Conservation (phyloP, 1,140 invertebrate genomes). For the Drosophila sp. region DNA sequence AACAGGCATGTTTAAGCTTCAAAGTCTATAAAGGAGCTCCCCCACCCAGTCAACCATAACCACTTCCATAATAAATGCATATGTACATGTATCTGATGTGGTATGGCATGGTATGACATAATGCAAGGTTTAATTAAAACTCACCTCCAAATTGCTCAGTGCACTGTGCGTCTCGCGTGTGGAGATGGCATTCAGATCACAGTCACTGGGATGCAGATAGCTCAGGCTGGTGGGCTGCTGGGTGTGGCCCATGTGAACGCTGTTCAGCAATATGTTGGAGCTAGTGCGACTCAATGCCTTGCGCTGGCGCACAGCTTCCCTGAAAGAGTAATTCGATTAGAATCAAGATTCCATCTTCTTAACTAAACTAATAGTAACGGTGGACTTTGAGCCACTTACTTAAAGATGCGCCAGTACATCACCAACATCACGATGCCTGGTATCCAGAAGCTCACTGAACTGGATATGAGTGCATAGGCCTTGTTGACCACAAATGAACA, state of each 20-base stretch:
- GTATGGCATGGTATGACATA: background rate
- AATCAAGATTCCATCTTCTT: background rate
- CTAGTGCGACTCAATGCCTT: constrained; percentile 92
- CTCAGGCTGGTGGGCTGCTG: constrained; percentile 86
- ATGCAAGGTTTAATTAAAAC: constrained; percentile 21
- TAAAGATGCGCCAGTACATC: constrained; percentile 95
- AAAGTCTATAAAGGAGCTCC: constrained; percentile 7
- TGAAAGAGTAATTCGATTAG: constrained; percentile 78
- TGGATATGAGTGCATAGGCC: constrained; percentile 94
- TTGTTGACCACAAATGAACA: constrained; percentile 95
- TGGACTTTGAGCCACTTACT: constrained; percentile 84
- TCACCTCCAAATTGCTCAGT: constrained; percentile 84
- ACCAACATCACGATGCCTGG: constrained; percentile 96
- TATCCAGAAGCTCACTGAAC: constrained; percentile 97
- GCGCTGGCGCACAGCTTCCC: constrained; percentile 94
- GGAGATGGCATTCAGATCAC: constrained; percentile 83
- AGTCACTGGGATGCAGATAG: constrained; percentile 87
- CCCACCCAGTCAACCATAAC: background rate
- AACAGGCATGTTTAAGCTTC: constrained; percentile 18
- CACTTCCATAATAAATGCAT: background rate
- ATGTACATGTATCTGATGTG: background rate
- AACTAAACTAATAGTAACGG: too few species aligned
- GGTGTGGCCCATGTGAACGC: constrained; percentile 90
- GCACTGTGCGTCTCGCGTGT: constrained; percentile 84
- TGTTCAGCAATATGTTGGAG: constrained; percentile 92